A percentile compares a stretch with the other conserved stretches of the same genome.
phyloP scores from a whole-genome alignment of 2,888 invertebrate species.

The Liopterus haemorrhoidalis region DNA sequence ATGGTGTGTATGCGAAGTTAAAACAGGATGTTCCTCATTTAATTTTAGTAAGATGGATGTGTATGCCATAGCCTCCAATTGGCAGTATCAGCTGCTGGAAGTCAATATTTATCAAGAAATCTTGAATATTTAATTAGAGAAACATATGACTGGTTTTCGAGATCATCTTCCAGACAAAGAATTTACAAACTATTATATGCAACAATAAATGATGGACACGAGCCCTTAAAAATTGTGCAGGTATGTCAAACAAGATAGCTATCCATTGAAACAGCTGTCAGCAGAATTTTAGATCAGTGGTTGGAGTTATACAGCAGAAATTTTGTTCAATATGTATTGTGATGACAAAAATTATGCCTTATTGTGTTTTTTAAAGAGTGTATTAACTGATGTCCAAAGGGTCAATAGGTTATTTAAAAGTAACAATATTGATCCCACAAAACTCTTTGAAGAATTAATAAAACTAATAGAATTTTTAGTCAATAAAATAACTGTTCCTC shows the following conservation, averaged over 20 bases:
- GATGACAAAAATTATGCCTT: conserved; percentile 34
- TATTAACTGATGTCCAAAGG: conserved; percentile 30
- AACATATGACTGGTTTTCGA: conserved; percentile 37
- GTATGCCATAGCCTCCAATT: conserved; percentile 40
- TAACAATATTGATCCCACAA: conserved; percentile 26
- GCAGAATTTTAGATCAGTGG: conserved; percentile 35
- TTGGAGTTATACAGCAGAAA: conserved; percentile 35
- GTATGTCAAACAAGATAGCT: conserved; percentile 32
- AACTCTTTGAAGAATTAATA: conserved; percentile 14
- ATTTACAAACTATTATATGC: conserved; percentile 29
- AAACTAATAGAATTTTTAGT: conserved; percentile 2
- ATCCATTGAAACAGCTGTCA: conserved; percentile 34
- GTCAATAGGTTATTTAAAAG: conserved; percentile 31
- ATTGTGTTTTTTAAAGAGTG: conserved; percentile 30
- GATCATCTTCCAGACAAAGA: conserved; percentile 29
- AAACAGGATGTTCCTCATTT: conserved; percentile 35
- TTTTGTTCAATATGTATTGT: conserved; percentile 34
- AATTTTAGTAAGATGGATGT: conserved; percentile 36
- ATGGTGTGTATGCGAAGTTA: conserved; percentile 37
- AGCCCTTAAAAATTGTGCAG: conserved; percentile 31
- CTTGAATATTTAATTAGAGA: conserved; percentile 35
- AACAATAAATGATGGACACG: conserved; percentile 30
- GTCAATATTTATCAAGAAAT: conserved; percentile 35
- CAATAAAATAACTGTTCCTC: conserved; percentile 8
- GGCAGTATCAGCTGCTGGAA: conserved; percentile 34